phyloP scores from a whole-genome alignment of 2,113 vertebrate genomes.

The Trematomus loennbergii region DNA sequence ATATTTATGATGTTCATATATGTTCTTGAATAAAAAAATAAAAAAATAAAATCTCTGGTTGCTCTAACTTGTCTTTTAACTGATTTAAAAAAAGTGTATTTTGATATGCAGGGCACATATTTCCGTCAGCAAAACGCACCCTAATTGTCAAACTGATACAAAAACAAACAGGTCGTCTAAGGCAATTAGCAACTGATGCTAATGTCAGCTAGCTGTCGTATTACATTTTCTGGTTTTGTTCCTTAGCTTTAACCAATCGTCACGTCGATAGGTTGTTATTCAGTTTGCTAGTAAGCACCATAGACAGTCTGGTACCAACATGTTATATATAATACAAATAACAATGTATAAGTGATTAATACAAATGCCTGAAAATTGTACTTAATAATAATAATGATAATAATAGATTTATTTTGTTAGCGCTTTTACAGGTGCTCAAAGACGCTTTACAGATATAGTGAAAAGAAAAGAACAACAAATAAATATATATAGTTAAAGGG shows the following conservation, averaged over 20 bases:
- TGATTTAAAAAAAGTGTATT: neutral
- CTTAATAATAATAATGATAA: too few relatives aligned
- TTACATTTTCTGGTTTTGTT: neutral
- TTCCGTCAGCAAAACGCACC: neutral
- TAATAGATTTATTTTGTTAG: too few relatives aligned
- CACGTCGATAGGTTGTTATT: neutral
- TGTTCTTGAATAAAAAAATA: too few relatives aligned
- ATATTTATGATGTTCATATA: too few relatives aligned
- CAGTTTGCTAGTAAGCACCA: neutral
- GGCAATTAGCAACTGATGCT: neutral
- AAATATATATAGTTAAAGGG: too few relatives aligned
- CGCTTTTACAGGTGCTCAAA: too few relatives aligned
- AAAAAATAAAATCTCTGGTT: neutral
- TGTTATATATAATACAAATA: slow-evolving; percentile 14
- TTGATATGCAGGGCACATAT: neutral
- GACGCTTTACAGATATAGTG: too few relatives aligned
- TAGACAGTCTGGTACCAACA: slow-evolving; percentile 70
- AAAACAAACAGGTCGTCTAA: neutral
- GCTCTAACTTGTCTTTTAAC: neutral
- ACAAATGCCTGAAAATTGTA: too few relatives aligned
- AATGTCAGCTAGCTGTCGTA: neutral
- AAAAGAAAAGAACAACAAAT: too few relatives aligned
- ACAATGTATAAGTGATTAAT: too few relatives aligned
- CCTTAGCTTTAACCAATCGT: neutral
- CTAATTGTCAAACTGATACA: neutral